phyloP scores from a whole-genome alignment of 2,113 vertebrate species.

The Picathartes gymnocephalus region DNA sequence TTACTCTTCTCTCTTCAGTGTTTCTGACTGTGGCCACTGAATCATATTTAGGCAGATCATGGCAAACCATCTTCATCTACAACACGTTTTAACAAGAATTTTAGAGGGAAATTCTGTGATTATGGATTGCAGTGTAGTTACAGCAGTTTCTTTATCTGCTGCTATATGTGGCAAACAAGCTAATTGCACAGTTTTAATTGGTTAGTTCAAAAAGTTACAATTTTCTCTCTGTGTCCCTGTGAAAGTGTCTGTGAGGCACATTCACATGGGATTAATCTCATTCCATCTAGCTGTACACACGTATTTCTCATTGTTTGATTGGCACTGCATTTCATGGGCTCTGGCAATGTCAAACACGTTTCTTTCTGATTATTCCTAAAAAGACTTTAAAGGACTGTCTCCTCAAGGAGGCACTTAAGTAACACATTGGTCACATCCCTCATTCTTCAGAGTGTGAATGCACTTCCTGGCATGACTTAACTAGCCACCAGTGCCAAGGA shows the following conservation, averaged over 20 bases:
- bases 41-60: background rate
- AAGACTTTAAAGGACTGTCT: background rate
- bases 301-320: background rate
- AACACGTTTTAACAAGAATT: background rate
- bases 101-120: background rate
- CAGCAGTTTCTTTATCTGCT: background rate
- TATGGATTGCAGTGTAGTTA: background rate
- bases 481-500: background rate
- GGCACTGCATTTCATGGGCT: background rate
- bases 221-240: background rate
- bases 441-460: background rate
- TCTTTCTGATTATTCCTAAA: background rate
- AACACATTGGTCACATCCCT: background rate
- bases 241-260: background rate
- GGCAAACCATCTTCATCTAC: background rate
- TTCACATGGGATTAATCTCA: background rate
- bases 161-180: background rate
- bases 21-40: background rate
- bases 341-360: background rate
- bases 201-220: background rate
- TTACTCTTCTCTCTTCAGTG: background rate
- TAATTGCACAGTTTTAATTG: background rate
- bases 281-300: background rate
- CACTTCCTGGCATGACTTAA: background rate
- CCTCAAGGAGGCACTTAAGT: background rate